A percentile compares a stretch with the other conserved stretches of the same genome.
phyloP scores from a whole-genome alignment of 2,797 vertebrate species.

The Caiman crocodilus region DNA sequence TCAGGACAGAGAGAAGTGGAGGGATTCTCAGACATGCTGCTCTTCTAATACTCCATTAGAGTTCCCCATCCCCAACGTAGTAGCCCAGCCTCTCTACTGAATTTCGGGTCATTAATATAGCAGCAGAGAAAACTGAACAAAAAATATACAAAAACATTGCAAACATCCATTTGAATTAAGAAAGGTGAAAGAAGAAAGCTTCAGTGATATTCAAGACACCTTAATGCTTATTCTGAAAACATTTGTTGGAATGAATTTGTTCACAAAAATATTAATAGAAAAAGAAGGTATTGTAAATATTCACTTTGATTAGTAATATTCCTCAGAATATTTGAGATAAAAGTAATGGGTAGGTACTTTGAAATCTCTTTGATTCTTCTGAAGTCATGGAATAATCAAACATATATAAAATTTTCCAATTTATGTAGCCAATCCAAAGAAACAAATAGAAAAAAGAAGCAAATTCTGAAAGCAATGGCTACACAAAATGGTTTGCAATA shows the following conservation, averaged over 20 bases:
- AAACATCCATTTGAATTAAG: neutral
- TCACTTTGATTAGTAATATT: too few species aligned
- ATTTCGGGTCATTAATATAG: neutral
- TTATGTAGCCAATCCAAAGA: neutral
- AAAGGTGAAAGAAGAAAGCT: neutral
- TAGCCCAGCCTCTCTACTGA: neutral
- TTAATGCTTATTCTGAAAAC: neutral
- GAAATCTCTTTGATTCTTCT: neutral
- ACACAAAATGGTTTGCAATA: neutral
- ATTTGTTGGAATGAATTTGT: slow-evolving; percentile 10
- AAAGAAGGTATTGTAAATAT: neutral
- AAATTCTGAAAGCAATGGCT: neutral
- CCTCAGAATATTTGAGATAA: neutral
- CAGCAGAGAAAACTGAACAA: neutral
- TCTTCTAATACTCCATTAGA: neutral
- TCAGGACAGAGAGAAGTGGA: neutral
- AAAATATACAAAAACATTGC: neutral
- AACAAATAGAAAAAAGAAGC: neutral
- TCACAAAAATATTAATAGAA: slow-evolving; percentile 19
- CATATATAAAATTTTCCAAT: neutral
- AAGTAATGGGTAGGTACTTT: neutral
- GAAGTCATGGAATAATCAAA: neutral
- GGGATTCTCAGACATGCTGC: neutral
- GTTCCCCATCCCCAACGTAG: neutral
- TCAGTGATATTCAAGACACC: neutral